Base-by-base conservation (phyloP, 2,113 vertebrate species). In the Chascanopsetta lugubris region DNA sequence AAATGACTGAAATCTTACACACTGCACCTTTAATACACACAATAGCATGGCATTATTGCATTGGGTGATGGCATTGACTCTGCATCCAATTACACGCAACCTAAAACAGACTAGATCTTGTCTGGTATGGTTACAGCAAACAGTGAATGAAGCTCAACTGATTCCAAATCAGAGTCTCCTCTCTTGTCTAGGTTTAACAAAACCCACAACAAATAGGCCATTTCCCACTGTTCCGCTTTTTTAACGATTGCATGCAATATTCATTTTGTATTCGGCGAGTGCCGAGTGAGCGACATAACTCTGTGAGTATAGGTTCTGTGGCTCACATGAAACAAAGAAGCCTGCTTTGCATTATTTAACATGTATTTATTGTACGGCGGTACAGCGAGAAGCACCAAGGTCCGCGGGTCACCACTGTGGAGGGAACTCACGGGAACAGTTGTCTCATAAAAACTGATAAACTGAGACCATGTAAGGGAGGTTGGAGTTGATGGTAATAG, bases 221-320 rank as follows among this genome's bases (percentile, higher is more conserved):
- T 46, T 34, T 57, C 25, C 1, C 13, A 10, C 5, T 57, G 32
- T n/a, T n/a, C n/a, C 21, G 13, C 48, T 29, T 3, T 72, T 42
- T 50, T 34, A 59, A 58, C 43, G 49, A 38, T 3, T 22, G 10
- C 4, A 43, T 45, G 8, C 32, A 56, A 62, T 68, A 57, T 36
- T 75, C 18, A 57, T 50, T 3, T 4, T 25, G 34, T 25, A 26
- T 38, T 54, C 4, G 32, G 12, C 49, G 27, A 43, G 20, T 34
- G 26, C 34, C 34, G 26, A 56, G 26, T 3, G 3, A 24, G 4
- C 6, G 24, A 32, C 50, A 12, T 22, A 22, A 8, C 55, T 27
- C 42, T 68, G 32, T 4, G n/a, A 26, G 12, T 26, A 8, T 25
- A 11, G 6, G 26, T 18, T 18, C 20, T n/a, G 4, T 20, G 29